These are phyloP conservation scores for Heliconius hortense DNA, from an alignment of 2,888 invertebrate genomes.

Conservation along the genomic window DNA sequence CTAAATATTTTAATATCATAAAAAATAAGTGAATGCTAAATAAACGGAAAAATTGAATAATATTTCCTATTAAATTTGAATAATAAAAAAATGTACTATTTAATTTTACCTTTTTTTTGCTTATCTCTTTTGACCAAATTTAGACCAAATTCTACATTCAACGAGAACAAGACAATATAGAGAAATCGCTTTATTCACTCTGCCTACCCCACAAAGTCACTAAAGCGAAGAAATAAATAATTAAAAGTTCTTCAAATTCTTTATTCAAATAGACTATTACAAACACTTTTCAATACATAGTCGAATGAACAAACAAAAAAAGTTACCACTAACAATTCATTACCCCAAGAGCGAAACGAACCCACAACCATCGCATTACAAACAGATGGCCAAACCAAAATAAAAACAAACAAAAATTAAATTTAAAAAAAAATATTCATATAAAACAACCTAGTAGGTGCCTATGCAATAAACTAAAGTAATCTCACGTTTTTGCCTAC, in stretches of 20 bases:
- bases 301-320: too few species aligned
- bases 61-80: too few species aligned
- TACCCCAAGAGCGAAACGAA: background rate
- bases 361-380: background rate
- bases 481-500: conserved; percentile 53
- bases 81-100: too few species aligned
- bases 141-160: background rate
- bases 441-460: background rate
- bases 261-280: too few species aligned
- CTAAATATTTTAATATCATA: too few species aligned
- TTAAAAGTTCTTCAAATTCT: too few species aligned
- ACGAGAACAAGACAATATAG: background rate
- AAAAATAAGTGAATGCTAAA: too few species aligned
- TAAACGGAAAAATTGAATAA: too few species aligned
- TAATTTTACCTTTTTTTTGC: too few species aligned
- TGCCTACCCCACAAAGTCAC: background rate
- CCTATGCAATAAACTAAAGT: conserved; percentile 36
- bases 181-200: background rate
- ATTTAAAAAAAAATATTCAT: background rate
- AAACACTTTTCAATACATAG: too few species aligned
- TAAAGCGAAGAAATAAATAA: too few species aligned
- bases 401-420: background rate
- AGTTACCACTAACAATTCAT: background rate
- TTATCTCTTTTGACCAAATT: too few species aligned
- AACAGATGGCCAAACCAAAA: background rate